Percentiles rank a stretch among this genome's conserved stretches.
phyloP scores from a whole-genome alignment of 2,888 invertebrate genomes.

The Netelia fuscicornis region DNA sequence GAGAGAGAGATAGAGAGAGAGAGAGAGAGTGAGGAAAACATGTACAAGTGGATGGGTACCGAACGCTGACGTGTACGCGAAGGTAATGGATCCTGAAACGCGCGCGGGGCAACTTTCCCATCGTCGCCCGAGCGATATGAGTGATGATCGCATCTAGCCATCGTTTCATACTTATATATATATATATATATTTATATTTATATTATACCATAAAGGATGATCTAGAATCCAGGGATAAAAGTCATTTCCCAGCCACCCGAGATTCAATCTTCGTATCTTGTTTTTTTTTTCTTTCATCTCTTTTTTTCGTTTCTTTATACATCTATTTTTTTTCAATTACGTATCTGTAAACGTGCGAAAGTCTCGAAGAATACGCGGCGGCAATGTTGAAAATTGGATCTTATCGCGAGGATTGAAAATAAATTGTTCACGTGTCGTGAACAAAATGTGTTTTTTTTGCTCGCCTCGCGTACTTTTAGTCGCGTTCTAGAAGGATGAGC shows the following conservation, averaged over 20 bases:
- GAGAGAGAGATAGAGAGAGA: conserved; percentile 19
- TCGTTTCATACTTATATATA: conserved; percentile 20
- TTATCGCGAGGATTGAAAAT: conserved; percentile 11
- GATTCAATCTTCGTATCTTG: conserved; percentile 34
- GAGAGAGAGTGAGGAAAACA: conserved; percentile 7
- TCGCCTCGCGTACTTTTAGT: background rate
- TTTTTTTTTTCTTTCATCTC: background rate
- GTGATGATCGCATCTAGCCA: conserved; percentile 69
- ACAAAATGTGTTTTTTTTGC: background rate
- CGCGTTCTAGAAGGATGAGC: background rate
- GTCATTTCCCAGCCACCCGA: conserved; percentile 50
- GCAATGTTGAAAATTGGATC: conserved; percentile 6
- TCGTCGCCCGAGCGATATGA: conserved; percentile 71
- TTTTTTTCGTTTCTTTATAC: no score
- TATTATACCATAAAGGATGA: conserved; percentile 36
- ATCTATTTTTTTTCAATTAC: conserved; percentile 13
- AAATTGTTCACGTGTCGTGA: conserved; percentile 20
- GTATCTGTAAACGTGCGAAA: conserved; percentile 52
- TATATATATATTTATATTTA: background rate
- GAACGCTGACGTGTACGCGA: conserved; percentile 45
- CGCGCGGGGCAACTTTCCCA: conserved; percentile 69
- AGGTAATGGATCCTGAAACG: conserved; percentile 72
- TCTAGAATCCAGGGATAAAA: conserved; percentile 41
- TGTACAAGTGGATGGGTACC: conserved; percentile 40
- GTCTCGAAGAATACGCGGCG: conserved; percentile 25